A percentile compares a stretch with the other conserved stretches of the same genome.
Conservation (phyloP, 2,797 vertebrate species). For the Clamator glandarius region DNA sequence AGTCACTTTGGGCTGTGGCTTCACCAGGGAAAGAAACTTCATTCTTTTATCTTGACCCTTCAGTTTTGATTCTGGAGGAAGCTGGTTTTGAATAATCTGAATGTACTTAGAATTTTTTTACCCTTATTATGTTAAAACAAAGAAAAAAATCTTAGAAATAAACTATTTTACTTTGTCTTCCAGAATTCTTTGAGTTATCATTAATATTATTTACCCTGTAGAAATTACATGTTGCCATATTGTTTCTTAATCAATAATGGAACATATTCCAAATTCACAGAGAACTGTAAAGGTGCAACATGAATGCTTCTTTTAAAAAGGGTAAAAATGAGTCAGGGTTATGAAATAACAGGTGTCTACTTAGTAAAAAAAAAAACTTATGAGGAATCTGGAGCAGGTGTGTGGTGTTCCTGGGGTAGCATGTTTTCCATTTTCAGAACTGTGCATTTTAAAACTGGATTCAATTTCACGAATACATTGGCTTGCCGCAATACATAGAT, state of each 20-base stretch:
- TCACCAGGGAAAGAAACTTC: not conserved
- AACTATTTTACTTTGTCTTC: conserved; percentile 44
- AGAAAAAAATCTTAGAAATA: not conserved
- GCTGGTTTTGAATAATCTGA: not conserved
- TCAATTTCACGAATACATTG: not conserved
- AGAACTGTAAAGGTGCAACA: not conserved
- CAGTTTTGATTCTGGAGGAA: not conserved
- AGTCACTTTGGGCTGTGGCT: not conserved
- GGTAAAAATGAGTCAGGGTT: not conserved
- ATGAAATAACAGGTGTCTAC: not conserved
- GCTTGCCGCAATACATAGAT: not conserved
- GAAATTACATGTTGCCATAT: conserved; percentile 43
- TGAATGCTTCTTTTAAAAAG: not conserved
- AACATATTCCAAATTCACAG: not conserved
- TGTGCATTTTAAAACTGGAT: not conserved
- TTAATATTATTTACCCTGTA: conserved; percentile 56
- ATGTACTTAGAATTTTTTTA: not conserved
- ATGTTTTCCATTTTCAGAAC: not conserved
- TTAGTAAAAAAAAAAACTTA: not conserved
- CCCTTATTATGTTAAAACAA: not conserved
- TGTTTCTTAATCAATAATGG: not conserved
- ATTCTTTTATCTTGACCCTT: not conserved
- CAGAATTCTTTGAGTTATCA: conserved; percentile 48
- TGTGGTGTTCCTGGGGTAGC: not conserved
- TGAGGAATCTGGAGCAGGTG: not conserved